phyloP scores from a whole-genome alignment of 2,113 vertebrate species.

The Chloebia gouldiae region DNA sequence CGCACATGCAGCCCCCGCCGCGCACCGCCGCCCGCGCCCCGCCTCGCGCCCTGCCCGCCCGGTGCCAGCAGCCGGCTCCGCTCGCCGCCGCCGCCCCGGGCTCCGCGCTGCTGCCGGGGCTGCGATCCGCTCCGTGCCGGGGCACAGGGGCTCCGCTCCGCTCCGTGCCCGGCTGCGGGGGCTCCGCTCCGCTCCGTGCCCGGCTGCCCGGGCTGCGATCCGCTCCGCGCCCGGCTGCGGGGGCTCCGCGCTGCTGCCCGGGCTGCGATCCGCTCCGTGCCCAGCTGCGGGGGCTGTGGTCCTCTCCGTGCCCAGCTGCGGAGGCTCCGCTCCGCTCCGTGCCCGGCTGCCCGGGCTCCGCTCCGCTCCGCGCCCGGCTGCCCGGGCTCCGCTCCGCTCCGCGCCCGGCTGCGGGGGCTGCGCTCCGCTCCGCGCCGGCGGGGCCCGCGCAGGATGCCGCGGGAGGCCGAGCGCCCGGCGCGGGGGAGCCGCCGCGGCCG shows the following conservation, averaged over 20 bases:
- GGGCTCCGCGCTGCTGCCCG: not conserved
- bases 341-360: too few species aligned
- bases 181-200: not conserved
- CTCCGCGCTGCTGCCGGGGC: not conserved
- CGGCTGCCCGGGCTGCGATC: not conserved
- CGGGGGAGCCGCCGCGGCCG: not conserved
- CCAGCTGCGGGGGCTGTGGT: not conserved
- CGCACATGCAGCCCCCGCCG: not conserved
- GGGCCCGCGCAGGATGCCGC: not conserved
- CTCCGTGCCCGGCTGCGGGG: not conserved
- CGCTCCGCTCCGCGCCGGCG: too few species aligned
- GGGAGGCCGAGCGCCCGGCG: not conserved
- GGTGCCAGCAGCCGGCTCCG: not conserved
- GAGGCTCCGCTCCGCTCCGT: too few species aligned
- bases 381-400: too few species aligned
- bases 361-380: too few species aligned
- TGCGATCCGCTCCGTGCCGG: not conserved
- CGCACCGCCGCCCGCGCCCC: conserved; percentile 13
- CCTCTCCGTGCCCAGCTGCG: too few species aligned
- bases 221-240: not conserved
- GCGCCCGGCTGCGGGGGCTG: too few species aligned
- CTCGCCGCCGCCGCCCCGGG: not conserved
- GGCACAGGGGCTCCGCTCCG: not conserved
- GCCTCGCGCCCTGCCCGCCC: conserved; percentile 10
- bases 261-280: not conserved